Percentiles rank a stretch among this genome's conserved stretches.
These are phyloP conservation scores for Thermophis baileyi DNA, from an alignment of 2,113 vertebrate species.

Conservation along the genomic window DNA sequence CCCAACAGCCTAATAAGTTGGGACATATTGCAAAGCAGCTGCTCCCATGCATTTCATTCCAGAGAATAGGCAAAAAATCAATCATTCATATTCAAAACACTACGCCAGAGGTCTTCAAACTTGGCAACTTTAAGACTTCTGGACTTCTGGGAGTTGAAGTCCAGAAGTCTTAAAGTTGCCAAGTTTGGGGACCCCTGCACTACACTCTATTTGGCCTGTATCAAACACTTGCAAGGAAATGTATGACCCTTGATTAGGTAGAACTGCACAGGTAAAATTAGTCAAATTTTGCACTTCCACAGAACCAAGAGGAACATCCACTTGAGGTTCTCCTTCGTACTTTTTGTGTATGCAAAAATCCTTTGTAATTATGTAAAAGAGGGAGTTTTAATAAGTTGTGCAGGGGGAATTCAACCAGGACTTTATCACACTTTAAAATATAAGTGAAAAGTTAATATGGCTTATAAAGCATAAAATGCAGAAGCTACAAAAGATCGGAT, in stretches of 20 bases:
- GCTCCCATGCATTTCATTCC: constrained; percentile 12
- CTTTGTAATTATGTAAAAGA: neutral
- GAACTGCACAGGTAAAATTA: neutral
- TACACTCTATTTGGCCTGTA: neutral
- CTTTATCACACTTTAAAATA: neutral
- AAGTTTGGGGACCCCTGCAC: too few relatives aligned
- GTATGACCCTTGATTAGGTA: neutral
- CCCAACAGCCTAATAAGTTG: neutral
- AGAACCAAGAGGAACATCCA: neutral
- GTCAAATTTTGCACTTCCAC: neutral
- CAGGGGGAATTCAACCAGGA: neutral
- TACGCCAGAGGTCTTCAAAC: too few relatives aligned
- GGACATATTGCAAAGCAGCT: neutral
- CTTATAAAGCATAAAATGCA: neutral
- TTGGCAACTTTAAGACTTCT: too few relatives aligned
- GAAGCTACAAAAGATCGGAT: too few relatives aligned
- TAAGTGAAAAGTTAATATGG: neutral
- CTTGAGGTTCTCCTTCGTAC: neutral
- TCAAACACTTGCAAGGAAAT: neutral
- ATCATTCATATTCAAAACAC: neutral
- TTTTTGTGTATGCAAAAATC: neutral
- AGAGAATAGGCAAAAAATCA: neutral
- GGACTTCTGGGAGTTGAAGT: too few relatives aligned
- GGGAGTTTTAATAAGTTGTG: neutral
- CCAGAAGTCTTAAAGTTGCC: too few relatives aligned